Evolutionary conservation across 2,797 vertebrate genomes (phyloP).

Genomic region (Enteromius radiatus): DNA sequence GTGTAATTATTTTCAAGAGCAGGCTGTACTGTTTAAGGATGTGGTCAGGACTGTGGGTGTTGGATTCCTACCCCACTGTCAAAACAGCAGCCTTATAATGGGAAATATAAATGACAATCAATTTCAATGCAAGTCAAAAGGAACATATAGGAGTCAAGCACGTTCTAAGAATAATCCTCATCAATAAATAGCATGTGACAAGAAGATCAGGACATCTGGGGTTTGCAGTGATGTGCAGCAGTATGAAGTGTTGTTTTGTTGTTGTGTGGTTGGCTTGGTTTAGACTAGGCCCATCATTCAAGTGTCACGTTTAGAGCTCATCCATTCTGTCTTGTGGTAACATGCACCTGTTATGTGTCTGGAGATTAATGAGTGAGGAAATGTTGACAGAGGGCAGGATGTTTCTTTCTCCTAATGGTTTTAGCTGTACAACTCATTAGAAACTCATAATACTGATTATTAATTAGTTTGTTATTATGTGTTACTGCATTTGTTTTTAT

Average conservation of each 20-base stretch:
- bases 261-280: not conserved
- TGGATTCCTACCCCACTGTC: not conserved
- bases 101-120: not conserved
- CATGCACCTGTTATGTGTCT: not conserved
- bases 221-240: not conserved
- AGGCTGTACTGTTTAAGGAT: conserved; percentile 2
- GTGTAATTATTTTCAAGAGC: conserved; percentile 17
- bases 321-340: not conserved
- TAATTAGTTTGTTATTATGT: not conserved
- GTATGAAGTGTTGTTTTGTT: not conserved
- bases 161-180: not conserved
- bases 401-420: not conserved
- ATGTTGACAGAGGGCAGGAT: conserved; percentile 15
- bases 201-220: not conserved
- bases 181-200: not conserved
- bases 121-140: conserved; percentile 13
- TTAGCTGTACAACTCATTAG: not conserved
- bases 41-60: not conserved
- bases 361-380: conserved; percentile 7
- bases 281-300: not conserved
- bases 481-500: not conserved
- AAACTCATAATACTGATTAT: not conserved
- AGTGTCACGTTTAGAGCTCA: not conserved
- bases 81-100: conserved; percentile 15
- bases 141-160: not conserved